Base-by-base conservation (phyloP, 2,113 vertebrate genomes). In the Coptodon rendalli region DNA sequence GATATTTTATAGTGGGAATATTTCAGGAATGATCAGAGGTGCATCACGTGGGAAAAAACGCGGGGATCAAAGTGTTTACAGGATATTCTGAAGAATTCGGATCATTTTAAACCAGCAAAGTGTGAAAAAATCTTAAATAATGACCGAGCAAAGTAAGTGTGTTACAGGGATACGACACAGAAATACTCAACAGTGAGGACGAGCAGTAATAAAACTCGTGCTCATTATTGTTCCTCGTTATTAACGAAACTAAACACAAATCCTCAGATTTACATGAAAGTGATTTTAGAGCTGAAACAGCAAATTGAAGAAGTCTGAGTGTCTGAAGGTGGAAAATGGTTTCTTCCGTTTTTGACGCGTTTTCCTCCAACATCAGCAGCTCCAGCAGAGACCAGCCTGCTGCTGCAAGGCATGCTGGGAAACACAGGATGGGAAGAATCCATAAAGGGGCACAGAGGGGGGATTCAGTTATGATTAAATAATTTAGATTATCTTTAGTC, bases 301-400 rank as follows among this genome's bases (percentile, higher is more conserved):
- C 0, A 2, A 6, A 68, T 12, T 13, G 63, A 0, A 68, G 11
- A 40, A 6, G 73, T 78, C 17, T n/a, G 27, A 78, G 36, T 36
- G 59, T n/a, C 29, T 43, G 63, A 8, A 80, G 63, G 2, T 24
- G 53, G 9, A 22, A 1, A 89, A 87, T 94, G 94, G 90, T 91
- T 89, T 34, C 59, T 1, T 89, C 90, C 90, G 43, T 36, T 34
- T 34, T 6, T 56, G 17, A 92, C 93, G 94, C 87, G 11, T 93
- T 94, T 94, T 91, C 88, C 93, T 95, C 94, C 94, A 95, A 63
- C 94, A 93, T 94, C 94, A 95, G 86, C 93, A 92, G 85, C 89
- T 84, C 89, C 86, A 82, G 0, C 84, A 80, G 0, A 56, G 9
- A 53, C 5, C 66, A 22, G 31, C 17, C 38, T 66, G 78, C 86